Evolutionary conservation across 2,888 invertebrate species (phyloP), one percentile per base, ranked within the genome.

Genomic region (Papilio protenor): DNA sequence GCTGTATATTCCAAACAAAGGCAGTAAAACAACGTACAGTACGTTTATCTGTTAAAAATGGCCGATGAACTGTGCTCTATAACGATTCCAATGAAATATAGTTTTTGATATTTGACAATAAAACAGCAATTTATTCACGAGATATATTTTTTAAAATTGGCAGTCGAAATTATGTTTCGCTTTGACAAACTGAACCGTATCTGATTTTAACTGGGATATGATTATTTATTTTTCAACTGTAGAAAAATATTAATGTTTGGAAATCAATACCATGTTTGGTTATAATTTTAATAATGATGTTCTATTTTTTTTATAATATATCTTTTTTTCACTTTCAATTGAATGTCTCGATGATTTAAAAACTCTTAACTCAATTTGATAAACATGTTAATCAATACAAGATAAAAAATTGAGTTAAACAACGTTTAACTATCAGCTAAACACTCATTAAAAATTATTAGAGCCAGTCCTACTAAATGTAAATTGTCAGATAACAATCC

Each of bases 61-160:
- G 49, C 71, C 76, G 52, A 72, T 70, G 61, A 59, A 72, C 76
- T 72, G 71, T 21, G 61, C 33, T 12, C 52, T 76, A 40, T 64
- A 73, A 77, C 77, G 52, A 55, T 77, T 73, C 77, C 33, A 16
- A 55, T 73, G 52, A 77, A 72, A 77, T 73, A 73, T 73, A 73
- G 77, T 64, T 77, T 77, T 77, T 66, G 73, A 64, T 77, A 77
- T 77, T 64, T 64, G 77, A 77, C 77, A 73, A 73, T 77, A 77
- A 77, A 77, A 77, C 55, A 66, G 61, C 23, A 49, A 61, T 76
- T 72, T 55, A 45, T 77, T 40, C 40, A 21, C 18, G 72, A 64
- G 52, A 45, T 73, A 55, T 55, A 73, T 73, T 73, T 77, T 52
- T 40, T 52, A 64, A 55, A 73, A 76, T 64, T 49, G 47, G 21